These are phyloP conservation scores for Macrosteles quadrilineatus DNA, from an alignment of 1,140 invertebrate species.

Conservation along the genomic window DNA sequence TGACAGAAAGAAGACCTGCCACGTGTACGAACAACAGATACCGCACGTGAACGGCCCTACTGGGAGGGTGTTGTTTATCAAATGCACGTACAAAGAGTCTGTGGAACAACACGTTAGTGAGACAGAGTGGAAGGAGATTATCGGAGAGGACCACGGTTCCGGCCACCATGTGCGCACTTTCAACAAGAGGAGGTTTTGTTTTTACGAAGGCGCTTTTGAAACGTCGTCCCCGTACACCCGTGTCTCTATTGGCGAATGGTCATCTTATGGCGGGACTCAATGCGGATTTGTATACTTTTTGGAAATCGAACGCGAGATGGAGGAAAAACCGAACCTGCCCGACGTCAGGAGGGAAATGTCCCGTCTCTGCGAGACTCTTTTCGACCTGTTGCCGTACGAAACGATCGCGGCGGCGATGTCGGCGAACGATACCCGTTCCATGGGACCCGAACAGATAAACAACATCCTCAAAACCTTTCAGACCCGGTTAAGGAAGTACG, in stretches of 20 bases:
- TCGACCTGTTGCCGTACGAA: background rate
- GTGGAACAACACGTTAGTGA: background rate
- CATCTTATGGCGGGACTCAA: background rate
- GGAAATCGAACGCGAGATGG: background rate
- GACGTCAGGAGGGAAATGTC: background rate
- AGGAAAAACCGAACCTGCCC: background rate
- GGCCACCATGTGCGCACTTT: background rate
- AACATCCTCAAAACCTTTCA: background rate
- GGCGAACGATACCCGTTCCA: no score
- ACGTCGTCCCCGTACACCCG: background rate
- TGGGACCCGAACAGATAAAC: background rate
- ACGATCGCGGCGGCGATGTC: background rate
- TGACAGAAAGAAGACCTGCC: background rate
- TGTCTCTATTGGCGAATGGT: background rate
- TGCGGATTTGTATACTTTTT: background rate
- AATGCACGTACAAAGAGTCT: background rate
- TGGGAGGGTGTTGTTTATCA: background rate
- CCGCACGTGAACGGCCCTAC: background rate
- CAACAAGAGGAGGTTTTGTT: background rate
- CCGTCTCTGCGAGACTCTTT: background rate
- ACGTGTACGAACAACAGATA: background rate
- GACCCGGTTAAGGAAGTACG: background rate
- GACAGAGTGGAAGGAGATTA: background rate
- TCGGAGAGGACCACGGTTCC: background rate
- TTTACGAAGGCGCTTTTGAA: background rate